phyloP scores from a whole-genome alignment of 2,888 invertebrate species.

The Eupithecia centaureata region DNA sequence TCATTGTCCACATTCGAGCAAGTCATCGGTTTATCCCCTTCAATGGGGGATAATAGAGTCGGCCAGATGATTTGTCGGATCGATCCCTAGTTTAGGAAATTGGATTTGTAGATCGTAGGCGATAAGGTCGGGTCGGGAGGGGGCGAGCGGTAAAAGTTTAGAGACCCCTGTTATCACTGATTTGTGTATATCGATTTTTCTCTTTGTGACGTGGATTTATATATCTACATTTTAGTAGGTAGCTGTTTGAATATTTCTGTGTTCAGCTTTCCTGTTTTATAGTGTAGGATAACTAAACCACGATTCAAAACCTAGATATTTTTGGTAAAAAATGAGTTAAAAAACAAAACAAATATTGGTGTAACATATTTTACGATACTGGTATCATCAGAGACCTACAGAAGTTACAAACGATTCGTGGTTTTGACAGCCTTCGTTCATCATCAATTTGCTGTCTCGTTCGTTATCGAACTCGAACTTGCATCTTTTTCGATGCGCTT shows the following conservation, averaged over 20 bases:
- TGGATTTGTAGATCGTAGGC: conserved; percentile 83
- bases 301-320: no score
- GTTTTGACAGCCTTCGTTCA: no score
- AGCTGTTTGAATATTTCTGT: conserved; percentile 25
- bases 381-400: no score
- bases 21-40: conserved; percentile 57
- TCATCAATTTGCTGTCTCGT: no score
- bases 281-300: not conserved
- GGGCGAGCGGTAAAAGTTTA: conserved; percentile 71
- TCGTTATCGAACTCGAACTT: no score
- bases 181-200: conserved; percentile 80
- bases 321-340: no score
- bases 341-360: no score
- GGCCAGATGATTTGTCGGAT: conserved; percentile 83
- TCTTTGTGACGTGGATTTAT: conserved; percentile 62
- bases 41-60: conserved; percentile 53
- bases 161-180: conserved; percentile 76
- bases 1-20: conserved; percentile 52
- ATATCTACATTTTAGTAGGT: conserved; percentile 47
- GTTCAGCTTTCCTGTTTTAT: conserved; percentile 2
- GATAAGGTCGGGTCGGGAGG: conserved; percentile 64
- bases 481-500: no score
- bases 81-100: conserved; percentile 84
- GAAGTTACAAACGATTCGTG: no score
- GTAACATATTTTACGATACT: no score